Percentiles rank a stretch among this genome's conserved stretches.
phyloP scores from a whole-genome alignment of 2,888 invertebrate genomes.

The Galeruca laticollis region DNA sequence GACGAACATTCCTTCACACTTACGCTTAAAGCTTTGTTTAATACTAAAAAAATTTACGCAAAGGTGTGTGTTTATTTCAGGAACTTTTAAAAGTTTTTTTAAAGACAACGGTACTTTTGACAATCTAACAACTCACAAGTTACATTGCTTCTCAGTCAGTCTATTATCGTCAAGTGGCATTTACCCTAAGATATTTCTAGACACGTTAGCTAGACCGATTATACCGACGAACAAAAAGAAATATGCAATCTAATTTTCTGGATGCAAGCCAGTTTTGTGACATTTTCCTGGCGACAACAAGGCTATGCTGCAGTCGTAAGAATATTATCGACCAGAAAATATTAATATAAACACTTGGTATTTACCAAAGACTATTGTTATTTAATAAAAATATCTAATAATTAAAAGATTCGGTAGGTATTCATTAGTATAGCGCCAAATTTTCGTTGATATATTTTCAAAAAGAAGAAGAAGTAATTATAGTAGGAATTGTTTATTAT shows the following conservation, averaged over 20 bases:
- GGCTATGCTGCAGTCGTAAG: conserved; percentile 10
- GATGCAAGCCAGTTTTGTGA: conserved; percentile 64
- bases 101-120: conserved; percentile 1
- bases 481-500: too few relatives aligned
- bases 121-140: conserved; percentile 1
- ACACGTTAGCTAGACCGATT: conserved; percentile 59
- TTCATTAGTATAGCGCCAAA: too few relatives aligned
- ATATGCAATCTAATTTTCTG: conserved; percentile 60
- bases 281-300: conserved; percentile 58
- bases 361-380: too few relatives aligned
- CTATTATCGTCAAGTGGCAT: conserved; percentile 60
- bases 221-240: conserved; percentile 43
- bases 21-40: too few relatives aligned
- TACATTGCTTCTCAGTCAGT: too few relatives aligned
- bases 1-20: too few relatives aligned
- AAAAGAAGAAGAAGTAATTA: too few relatives aligned
- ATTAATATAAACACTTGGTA: not conserved
- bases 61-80: conserved; percentile 29
- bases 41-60: too few relatives aligned
- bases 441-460: too few relatives aligned
- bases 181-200: conserved; percentile 66
- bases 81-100: conserved; percentile 31
- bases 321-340: not conserved
- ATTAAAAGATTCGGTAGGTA: too few relatives aligned
- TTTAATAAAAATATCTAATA: too few relatives aligned